phyloP scores from a whole-genome alignment of 2,888 invertebrate species.

The Neria commutata region DNA sequence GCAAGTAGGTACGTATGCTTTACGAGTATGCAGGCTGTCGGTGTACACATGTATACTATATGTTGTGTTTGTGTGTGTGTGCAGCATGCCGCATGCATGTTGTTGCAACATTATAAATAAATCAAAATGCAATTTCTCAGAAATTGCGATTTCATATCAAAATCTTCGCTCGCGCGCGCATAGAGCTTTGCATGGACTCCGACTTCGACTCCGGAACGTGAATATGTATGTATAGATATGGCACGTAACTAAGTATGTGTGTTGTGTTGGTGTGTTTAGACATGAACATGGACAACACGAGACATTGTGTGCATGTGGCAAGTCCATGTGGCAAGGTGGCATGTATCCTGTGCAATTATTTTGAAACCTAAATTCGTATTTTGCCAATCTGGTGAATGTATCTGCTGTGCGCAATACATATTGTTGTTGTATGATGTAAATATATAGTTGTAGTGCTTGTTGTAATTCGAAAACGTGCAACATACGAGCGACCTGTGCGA shows the following conservation, averaged over 20 bases:
- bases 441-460: no score
- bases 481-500: no score
- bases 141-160: conserved; percentile 57
- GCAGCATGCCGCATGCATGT: neutral
- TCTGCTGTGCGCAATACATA: conserved; percentile 42
- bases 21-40: neutral
- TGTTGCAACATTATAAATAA: conserved; percentile 56
- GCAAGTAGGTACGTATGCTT: neutral
- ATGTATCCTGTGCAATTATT: conserved; percentile 56
- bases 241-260: no score
- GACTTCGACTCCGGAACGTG: no score
- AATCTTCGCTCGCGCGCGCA: conserved; percentile 36
- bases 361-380: conserved; percentile 55
- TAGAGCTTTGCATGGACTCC: no score
- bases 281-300: neutral
- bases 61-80: neutral
- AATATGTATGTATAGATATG: no score
- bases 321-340: conserved; percentile 18
- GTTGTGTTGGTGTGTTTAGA: no score
- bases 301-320: conserved; percentile 23
- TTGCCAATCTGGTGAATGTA: conserved; percentile 53
- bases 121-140: conserved; percentile 57
- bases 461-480: no score
- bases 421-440: no score
- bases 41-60: neutral